A percentile compares a stretch with the other conserved stretches of the same genome.
Evolutionary conservation across 1,140 invertebrate genomes (phyloP).

Genomic region (Drosophila pallidifrons): DNA sequence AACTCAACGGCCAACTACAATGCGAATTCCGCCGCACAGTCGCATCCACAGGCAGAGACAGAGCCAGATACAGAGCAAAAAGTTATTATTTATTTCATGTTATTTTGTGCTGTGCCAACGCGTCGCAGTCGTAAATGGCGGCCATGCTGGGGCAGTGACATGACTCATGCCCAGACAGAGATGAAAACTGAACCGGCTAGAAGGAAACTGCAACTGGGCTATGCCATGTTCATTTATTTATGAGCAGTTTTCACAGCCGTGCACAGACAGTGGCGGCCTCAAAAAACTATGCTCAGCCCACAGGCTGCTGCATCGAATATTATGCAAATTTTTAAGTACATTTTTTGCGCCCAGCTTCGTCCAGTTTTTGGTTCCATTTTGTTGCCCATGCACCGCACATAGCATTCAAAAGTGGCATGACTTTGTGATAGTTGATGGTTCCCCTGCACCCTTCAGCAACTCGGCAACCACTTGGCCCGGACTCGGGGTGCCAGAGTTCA

Average conservation of each 20-base stretch:
- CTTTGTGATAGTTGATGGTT: constrained; percentile 32
- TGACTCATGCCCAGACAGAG: constrained; percentile 12
- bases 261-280: constrained; percentile 50
- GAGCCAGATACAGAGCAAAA: too few relatives aligned
- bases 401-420: constrained; percentile 55
- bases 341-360: constrained; percentile 35
- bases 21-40: constrained; percentile 8
- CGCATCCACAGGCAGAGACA: constrained; percentile 31
- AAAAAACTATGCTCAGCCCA: constrained; percentile 54
- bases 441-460: not conserved
- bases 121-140: constrained; percentile 69
- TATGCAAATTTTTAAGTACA: constrained; percentile 73
- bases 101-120: constrained; percentile 80
- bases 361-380: constrained; percentile 62
- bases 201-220: constrained; percentile 49
- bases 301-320: constrained; percentile 63
- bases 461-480: constrained; percentile 45
- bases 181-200: not conserved
- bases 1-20: constrained; percentile 60
- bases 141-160: constrained; percentile 52
- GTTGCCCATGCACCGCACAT: constrained; percentile 53
- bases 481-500: constrained; percentile 61
- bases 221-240: constrained; percentile 78
- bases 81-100: constrained; percentile 83
- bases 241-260: constrained; percentile 79